Percentiles rank a stretch among this genome's conserved stretches.
Evolutionary conservation across 2,797 vertebrate genomes (phyloP).

Genomic region (Perodicticus potto): DNA sequence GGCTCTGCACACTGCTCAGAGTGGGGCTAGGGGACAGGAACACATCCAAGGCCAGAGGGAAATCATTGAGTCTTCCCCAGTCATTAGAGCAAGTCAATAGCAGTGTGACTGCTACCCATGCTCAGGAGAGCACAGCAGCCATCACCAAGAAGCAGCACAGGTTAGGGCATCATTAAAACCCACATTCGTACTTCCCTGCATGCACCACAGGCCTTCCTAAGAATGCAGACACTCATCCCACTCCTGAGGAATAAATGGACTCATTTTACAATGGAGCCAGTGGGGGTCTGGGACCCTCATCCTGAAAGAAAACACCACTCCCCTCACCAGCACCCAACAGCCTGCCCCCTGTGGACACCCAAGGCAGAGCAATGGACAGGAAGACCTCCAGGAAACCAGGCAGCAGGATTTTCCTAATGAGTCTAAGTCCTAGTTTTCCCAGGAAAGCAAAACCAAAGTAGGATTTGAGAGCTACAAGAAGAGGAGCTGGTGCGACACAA

Average conservation of each 20-base stretch:
- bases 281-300: no score
- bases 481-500: neutral
- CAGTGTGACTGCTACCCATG: accelerated
- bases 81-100: neutral
- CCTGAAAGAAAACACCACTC: neutral
- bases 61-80: neutral
- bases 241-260: neutral
- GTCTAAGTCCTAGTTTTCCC: neutral
- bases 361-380: neutral
- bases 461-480: neutral
- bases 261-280: neutral
- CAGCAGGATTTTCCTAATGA: neutral
- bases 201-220: neutral
- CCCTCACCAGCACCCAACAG: neutral
- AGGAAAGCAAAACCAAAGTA: neutral
- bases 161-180: neutral
- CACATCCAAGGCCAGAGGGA: neutral
- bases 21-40: neutral
- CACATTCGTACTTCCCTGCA: accelerated
- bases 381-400: constrained; percentile 13
- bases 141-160: neutral
- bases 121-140: accelerated
- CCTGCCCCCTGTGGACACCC: neutral
- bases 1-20: neutral
- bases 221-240: neutral